phyloP scores from a whole-genome alignment of 2,888 invertebrate species.

The Aplocera efformata region DNA sequence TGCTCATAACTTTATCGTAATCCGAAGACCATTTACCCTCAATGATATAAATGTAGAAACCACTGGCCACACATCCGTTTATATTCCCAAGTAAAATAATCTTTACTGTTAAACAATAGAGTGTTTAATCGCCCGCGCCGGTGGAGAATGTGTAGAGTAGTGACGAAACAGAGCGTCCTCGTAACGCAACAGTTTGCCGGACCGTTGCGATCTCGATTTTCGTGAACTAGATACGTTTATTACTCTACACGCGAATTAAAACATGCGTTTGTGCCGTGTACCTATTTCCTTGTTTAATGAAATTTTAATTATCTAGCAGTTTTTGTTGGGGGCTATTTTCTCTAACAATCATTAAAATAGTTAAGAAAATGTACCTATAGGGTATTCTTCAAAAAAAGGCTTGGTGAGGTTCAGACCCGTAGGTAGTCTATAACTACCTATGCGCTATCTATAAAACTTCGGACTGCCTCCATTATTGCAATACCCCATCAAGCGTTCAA shows the following conservation, averaged over 20 bases:
- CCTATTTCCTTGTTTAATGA: conserved; percentile 17
- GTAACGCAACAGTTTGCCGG: conserved; percentile 36
- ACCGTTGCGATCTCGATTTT: conserved; percentile 37
- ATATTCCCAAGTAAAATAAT: conserved; percentile 2
- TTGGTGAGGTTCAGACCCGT: no score
- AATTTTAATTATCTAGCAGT: neutral
- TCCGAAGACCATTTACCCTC: conserved; percentile 19
- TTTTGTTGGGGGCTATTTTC: no score
- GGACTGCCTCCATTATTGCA: no score
- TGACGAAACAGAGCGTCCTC: conserved; percentile 40
- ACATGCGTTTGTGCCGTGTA: conserved; percentile 8
- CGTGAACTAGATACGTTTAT: conserved; percentile 19
- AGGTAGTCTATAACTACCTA: no score
- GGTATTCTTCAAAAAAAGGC: no score
- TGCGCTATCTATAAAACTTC: no score
- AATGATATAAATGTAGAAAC: conserved; percentile 21
- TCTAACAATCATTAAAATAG: no score
- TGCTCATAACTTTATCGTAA: conserved; percentile 13
- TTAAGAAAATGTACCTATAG: no score
- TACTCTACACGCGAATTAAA: conserved; percentile 16
- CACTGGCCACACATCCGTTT: conserved; percentile 21
- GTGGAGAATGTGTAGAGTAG: conserved; percentile 24
- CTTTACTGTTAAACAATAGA: conserved; percentile 5
- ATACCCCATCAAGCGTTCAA: no score
- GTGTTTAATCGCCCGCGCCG: conserved; percentile 1